phyloP scores from a whole-genome alignment of 2,797 vertebrate genomes.

The Peromyscus attwateri region DNA sequence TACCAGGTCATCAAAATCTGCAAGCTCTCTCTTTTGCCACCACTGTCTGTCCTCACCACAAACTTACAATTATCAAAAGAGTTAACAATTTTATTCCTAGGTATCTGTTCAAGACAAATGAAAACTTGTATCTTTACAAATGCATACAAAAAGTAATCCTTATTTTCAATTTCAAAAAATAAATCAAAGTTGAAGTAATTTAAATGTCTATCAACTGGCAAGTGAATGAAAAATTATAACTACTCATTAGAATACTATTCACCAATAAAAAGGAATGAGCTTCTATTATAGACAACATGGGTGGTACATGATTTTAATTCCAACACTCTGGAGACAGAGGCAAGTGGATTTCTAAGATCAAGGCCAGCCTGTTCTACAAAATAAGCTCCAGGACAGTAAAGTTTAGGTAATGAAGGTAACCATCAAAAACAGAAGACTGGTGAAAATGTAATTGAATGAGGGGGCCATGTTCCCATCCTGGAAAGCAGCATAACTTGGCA shows the following conservation, averaged over 20 bases:
- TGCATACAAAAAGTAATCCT: not conserved
- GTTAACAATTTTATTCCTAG: not conserved
- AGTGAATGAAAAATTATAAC: not conserved
- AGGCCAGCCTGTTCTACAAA: no score
- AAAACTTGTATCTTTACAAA: not conserved
- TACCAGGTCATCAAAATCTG: not conserved
- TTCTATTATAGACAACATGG: not conserved
- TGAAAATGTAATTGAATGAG: no score
- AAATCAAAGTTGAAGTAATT: slow-evolving; percentile 39
- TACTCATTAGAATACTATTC: not conserved
- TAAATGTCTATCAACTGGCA: not conserved
- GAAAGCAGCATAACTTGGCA: no score
- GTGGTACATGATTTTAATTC: no score
- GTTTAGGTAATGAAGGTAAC: no score
- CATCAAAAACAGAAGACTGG: no score
- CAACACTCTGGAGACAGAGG: no score
- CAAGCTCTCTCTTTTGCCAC: not conserved
- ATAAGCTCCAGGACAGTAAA: no score
- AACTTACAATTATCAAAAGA: not conserved
- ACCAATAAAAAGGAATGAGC: not conserved
- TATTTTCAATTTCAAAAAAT: slow-evolving; percentile 21
- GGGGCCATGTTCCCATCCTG: no score
- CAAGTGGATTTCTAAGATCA: no score
- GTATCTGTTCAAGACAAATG: not conserved
- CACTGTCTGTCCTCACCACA: not conserved